A percentile compares a stretch with the other conserved stretches of the same genome.
Conservation (phyloP, 2,113 vertebrate species). For the Candoia aspera region DNA sequence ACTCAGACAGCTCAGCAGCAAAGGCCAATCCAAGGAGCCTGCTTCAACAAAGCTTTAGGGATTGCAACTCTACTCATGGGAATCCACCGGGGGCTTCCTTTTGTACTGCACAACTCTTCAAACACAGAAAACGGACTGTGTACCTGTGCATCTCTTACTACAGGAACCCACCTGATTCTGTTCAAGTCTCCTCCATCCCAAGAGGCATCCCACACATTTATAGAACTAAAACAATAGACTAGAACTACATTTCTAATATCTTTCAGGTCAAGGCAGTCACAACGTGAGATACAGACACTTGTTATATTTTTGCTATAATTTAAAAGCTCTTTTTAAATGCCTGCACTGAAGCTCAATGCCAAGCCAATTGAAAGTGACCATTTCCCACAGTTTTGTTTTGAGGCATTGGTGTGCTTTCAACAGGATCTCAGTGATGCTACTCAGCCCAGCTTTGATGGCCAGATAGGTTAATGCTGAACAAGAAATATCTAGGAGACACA, state of each 20-base stretch:
- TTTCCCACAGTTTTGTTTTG: conserved; percentile 28
- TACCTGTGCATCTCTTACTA: no score
- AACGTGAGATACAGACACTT: neutral
- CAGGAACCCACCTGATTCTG: no score
- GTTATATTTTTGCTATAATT: neutral
- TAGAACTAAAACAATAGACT: neutral
- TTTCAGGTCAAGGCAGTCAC: neutral
- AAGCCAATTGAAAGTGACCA: conserved; percentile 6
- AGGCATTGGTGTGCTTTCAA: conserved; percentile 53
- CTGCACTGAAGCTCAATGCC: accelerated
- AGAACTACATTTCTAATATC: neutral
- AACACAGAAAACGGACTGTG: no score
- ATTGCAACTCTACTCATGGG: no score
- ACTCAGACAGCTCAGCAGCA: no score
- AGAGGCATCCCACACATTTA: no score
- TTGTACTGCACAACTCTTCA: no score
- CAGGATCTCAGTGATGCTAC: conserved; percentile 51
- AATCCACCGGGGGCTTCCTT: no score
- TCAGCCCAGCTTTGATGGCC: conserved; percentile 52
- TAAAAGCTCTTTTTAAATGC: neutral
- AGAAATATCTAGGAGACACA: conserved; percentile 33
- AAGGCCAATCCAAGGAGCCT: no score
- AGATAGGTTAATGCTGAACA: conserved; percentile 1
- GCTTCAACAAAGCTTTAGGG: no score
- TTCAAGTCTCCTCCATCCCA: no score